Evolutionary conservation across 2,888 invertebrate genomes (phyloP), one percentile per base, ranked within the genome.

Genomic region (Drosophila flavopinicola): DNA sequence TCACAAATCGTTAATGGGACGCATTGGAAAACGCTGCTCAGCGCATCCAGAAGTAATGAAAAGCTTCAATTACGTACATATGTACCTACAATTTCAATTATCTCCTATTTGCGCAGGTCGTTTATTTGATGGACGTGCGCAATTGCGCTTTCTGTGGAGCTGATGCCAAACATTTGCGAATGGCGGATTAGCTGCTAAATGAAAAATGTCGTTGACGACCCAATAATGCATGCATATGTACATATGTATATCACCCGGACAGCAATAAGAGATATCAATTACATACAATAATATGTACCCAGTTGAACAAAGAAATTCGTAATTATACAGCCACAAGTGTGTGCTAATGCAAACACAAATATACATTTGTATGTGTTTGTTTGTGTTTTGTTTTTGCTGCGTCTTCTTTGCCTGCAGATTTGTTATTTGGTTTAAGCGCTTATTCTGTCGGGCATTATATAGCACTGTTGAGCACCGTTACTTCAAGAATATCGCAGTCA

Each of bases 101-200:
- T 0, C 13, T 5, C 20, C 20, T 13, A 3, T 20, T 20, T 30
- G 1, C 9, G 0, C 30, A 79, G 79, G 48, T 60, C 7, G 38
- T 37, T 0, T 79, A 58, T 48, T 17, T 80, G 0, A 82, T 79
- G 79, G 82, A 79, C 42, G 44, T 63, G 1, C 78, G 72, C 6
- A 33, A 61, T 9, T 79, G 79, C 5, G 68, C 54, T 6, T 76
- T 54, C 6, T 80, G 78, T 39, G 74, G 61, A 11, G 79, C 72
- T 4, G 11, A 45, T 9, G 20, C 24, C 1, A 29, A 39, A 25
- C 37, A 54, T 30, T 45, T 78, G 11, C 30, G 52, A 29, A 47
- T 66, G n/a, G 3, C 9, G 6, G 42, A 60, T 54, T 11, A 37
- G 6, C 20, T 30, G 9, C 53, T 15, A 33, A 7, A n/a, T 6